These are phyloP conservation scores for Eulemur rubriventer DNA, from an alignment of 2,797 vertebrate genomes.

Conservation along the genomic window DNA sequence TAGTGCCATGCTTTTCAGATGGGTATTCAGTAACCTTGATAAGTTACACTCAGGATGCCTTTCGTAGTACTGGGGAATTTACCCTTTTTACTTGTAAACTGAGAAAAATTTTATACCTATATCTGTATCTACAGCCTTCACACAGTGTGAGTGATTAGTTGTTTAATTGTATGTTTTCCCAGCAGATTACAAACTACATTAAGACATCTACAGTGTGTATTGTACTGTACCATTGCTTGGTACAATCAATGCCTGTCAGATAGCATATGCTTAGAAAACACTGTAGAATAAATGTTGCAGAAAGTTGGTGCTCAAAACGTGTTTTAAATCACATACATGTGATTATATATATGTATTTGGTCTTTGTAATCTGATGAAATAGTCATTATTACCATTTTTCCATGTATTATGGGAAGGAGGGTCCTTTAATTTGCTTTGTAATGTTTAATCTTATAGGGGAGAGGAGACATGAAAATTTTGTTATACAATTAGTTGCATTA, in stretches of 20 bases:
- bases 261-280: background rate
- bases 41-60: background rate
- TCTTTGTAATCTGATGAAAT: background rate
- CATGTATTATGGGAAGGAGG: background rate
- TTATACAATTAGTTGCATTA: background rate
- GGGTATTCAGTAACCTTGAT: fast-evolving
- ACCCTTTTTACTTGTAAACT: background rate
- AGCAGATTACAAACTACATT: background rate
- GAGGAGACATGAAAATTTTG: background rate
- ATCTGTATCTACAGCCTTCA: background rate
- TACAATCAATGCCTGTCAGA: background rate
- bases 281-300: background rate
- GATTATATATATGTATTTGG: background rate
- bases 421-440: background rate
- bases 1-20: background rate
- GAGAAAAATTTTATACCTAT: background rate
- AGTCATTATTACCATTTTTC: background rate
- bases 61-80: background rate
- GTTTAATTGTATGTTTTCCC: background rate
- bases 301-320: background rate
- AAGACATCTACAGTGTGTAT: background rate
- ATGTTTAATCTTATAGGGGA: background rate
- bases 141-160: background rate
- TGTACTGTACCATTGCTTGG: background rate
- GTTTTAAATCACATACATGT: background rate